phyloP scores from a whole-genome alignment of 2,888 invertebrate genomes.

The Watsonalla binaria region DNA sequence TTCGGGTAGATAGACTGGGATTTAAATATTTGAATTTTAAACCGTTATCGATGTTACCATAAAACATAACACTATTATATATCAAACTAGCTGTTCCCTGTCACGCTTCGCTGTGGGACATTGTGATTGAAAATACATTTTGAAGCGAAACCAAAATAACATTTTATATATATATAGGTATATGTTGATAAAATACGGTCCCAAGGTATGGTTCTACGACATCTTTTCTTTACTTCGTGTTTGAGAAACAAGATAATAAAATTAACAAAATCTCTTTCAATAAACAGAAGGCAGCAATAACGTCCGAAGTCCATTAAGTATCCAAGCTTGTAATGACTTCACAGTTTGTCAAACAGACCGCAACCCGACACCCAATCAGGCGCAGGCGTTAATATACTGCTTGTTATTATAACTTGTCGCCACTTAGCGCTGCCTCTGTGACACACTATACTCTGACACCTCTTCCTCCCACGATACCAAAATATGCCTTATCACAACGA shows the following conservation, averaged over 20 bases:
- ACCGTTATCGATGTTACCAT: too few species aligned
- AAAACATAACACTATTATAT: too few species aligned
- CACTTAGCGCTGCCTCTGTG: slow-evolving; percentile 61
- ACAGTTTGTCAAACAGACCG: not conserved
- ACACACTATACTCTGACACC: slow-evolving; percentile 43
- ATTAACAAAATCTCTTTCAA: not conserved
- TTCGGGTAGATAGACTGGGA: too few species aligned
- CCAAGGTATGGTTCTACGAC: too few species aligned
- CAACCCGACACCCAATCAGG: slow-evolving; percentile 37
- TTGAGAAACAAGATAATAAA: not conserved
- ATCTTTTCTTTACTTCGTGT: too few species aligned
- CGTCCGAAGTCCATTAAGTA: not conserved
- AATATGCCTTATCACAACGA: slow-evolving; percentile 13
- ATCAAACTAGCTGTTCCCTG: too few species aligned
- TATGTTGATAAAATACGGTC: too few species aligned
- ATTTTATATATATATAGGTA: too few species aligned
- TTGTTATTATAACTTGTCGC: slow-evolving; percentile 69
- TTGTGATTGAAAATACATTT: too few species aligned
- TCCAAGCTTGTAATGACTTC: not conserved
- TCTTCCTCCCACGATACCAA: slow-evolving; percentile 4
- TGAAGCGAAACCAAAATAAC: too few species aligned
- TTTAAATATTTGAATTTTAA: too few species aligned
- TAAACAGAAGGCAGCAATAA: not conserved
- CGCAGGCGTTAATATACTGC: slow-evolving; percentile 49
- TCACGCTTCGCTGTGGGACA: too few species aligned